Evolutionary conservation across 2,888 invertebrate genomes (phyloP).

Genomic region (Scelioninae gen. 2): DNA sequence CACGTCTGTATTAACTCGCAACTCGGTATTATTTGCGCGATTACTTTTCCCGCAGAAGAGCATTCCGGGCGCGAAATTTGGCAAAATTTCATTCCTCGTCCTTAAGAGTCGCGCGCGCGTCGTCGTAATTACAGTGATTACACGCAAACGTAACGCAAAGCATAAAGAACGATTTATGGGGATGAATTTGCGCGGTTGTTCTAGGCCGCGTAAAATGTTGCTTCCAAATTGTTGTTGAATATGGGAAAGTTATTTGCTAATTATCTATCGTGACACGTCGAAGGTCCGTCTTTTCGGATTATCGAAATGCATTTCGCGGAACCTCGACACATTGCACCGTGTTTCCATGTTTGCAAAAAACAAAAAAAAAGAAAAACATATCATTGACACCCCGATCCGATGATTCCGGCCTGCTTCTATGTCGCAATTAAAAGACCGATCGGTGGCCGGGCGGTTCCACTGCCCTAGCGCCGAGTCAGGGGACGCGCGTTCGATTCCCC

Average conservation of each 20-base stretch:
- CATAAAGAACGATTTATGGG: conserved; percentile 27
- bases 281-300: conserved; percentile 27
- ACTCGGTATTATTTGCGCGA: conserved; percentile 19
- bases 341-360: too few species aligned
- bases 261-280: conserved; percentile 42
- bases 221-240: conserved; percentile 47
- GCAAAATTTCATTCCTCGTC: conserved; percentile 32
- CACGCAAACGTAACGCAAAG: conserved; percentile 23
- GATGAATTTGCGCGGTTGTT: too few species aligned
- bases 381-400: too few species aligned
- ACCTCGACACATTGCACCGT: conserved; percentile 53
- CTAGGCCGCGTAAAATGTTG: too few species aligned
- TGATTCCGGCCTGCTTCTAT: too few species aligned
- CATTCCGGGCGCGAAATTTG: conserved; percentile 22
- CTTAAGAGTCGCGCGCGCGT: background rate
- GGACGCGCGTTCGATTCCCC: too few species aligned
- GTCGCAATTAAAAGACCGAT: too few species aligned
- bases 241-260: conserved; percentile 52
- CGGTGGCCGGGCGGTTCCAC: too few species aligned
- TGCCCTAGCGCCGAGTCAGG: too few species aligned
- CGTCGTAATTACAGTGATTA: conserved; percentile 37
- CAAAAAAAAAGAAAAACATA: too few species aligned
- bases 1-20: conserved; percentile 31
- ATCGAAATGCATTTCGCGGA: conserved; percentile 43
- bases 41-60: background rate